phyloP scores from a whole-genome alignment of 2,113 vertebrate species.

The Scartelaos histophorus region DNA sequence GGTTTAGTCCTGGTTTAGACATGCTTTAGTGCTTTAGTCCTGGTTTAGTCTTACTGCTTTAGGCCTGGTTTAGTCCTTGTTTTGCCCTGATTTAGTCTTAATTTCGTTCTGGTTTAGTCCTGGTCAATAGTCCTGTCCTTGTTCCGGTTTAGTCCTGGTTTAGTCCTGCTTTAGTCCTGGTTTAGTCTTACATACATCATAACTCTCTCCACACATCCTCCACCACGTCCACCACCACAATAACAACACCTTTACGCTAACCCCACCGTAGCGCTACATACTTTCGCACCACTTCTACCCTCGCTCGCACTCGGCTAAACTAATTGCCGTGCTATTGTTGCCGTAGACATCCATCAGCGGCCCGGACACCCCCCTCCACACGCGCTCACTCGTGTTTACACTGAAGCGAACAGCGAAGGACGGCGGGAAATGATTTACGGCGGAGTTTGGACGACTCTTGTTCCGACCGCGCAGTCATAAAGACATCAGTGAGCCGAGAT shows the following conservation, averaged over 20 bases:
- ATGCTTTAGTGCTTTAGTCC: too few species aligned
- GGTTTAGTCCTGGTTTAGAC: too few species aligned
- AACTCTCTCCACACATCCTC: too few species aligned
- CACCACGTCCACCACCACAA: too few species aligned
- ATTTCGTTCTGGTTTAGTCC: too few species aligned
- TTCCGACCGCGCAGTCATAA: constrained; percentile 30
- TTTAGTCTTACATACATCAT: too few species aligned
- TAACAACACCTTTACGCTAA: not conserved
- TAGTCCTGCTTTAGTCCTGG: too few species aligned
- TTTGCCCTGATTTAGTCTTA: too few species aligned
- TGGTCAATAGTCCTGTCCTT: too few species aligned
- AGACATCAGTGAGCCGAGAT: constrained; percentile 44
- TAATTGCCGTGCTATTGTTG: constrained; percentile 4
- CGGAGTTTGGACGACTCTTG: constrained; percentile 8
- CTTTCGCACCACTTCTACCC: not conserved
- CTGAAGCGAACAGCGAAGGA: constrained; percentile 18
- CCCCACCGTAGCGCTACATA: not conserved
- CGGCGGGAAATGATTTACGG: constrained; percentile 22
- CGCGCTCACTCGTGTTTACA: constrained; percentile 5
- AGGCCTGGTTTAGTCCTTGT: too few species aligned
- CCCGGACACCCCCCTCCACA: not conserved
- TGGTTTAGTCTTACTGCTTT: too few species aligned
- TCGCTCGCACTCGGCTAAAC: not conserved
- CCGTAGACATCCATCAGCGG: not conserved
- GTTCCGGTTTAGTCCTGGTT: too few species aligned